Evolutionary conservation across 1,140 invertebrate genomes (phyloP).

Genomic region (Reticulitermes speratus): DNA sequence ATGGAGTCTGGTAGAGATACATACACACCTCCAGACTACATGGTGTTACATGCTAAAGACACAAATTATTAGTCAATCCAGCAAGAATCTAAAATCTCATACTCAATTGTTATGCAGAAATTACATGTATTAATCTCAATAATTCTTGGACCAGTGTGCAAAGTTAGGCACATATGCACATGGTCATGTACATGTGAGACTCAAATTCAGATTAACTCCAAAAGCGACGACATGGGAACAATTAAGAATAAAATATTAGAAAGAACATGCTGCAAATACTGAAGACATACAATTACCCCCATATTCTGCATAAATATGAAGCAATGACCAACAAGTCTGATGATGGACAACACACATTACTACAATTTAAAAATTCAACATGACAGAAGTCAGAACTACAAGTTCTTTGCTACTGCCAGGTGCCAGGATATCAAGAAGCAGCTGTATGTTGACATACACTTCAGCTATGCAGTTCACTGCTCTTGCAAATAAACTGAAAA

Average conservation of each 20-base stretch:
- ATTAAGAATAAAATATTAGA: not conserved
- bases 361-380: not conserved
- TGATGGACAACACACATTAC: not conserved
- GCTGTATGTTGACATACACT: not conserved
- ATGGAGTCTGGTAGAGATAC: no score
- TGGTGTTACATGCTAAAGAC: no score
- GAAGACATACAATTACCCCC: not conserved
- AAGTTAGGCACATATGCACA: not conserved
- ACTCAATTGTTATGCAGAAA: no score
- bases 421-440: slow-evolving; percentile 14
- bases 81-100: no score
- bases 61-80: no score
- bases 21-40: no score
- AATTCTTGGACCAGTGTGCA: no score
- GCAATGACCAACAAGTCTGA: not conserved
- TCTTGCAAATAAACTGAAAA: no score
- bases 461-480: not conserved
- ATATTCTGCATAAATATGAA: not conserved
- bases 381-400: not conserved
- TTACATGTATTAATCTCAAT: no score
- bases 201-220: not conserved
- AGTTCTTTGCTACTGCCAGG: not conserved
- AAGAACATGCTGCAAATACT: not conserved
- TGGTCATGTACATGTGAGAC: not conserved
- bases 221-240: not conserved